Evolutionary conservation across 1,140 invertebrate genomes (phyloP).

Genomic region (Drosophila seguyi): DNA sequence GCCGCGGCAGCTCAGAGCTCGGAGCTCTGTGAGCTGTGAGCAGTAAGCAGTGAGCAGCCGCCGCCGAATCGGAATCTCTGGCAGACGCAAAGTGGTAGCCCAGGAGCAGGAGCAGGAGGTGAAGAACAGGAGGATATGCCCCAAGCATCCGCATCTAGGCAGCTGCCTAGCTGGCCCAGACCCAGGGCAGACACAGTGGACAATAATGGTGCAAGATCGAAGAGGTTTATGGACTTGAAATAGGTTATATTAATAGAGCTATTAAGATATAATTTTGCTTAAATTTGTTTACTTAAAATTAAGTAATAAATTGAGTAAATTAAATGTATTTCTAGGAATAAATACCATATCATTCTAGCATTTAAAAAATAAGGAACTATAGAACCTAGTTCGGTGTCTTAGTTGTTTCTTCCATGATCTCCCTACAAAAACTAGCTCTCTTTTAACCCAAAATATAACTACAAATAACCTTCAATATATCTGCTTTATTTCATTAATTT

Average conservation of each 20-base stretch:
- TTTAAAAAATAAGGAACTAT: neutral
- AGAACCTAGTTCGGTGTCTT: neutral
- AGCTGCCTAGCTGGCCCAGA: constrained; percentile 47
- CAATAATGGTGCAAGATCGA: neutral
- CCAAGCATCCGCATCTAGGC: constrained; percentile 66
- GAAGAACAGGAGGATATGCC: constrained; percentile 48
- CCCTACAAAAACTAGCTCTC: neutral
- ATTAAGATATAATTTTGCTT: too few relatives aligned
- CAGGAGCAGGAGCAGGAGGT: constrained; percentile 18
- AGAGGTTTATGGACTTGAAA: neutral
- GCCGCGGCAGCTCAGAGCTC: constrained; percentile 55
- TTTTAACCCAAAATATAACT: neutral
- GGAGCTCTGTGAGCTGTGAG: constrained; percentile 29
- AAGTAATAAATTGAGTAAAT: neutral
- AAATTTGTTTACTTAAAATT: neutral
- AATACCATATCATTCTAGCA: neutral
- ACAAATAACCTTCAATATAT: neutral
- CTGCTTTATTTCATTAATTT: neutral
- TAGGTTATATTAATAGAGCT: too few relatives aligned
- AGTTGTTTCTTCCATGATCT: neutral
- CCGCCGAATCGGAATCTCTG: constrained; percentile 21
- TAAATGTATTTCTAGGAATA: neutral
- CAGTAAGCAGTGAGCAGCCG: constrained; percentile 17
- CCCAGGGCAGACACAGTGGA: constrained; percentile 56
- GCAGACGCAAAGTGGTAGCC: constrained; percentile 61